Base-by-base conservation (phyloP, 2,113 vertebrate species). In the Sinosuthora webbiana region DNA sequence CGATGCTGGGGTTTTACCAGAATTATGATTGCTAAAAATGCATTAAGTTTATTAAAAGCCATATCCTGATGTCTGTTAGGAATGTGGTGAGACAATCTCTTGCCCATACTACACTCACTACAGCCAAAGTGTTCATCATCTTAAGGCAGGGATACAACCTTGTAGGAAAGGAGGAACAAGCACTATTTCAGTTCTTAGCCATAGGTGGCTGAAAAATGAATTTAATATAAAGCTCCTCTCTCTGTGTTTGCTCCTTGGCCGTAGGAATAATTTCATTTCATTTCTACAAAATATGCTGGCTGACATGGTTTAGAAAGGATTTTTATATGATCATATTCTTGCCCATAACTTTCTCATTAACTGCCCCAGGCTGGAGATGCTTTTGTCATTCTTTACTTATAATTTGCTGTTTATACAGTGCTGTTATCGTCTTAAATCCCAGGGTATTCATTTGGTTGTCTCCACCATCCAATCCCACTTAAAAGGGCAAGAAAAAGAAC, bases 321-420 rank as follows among this genome's bases (percentile, higher is more conserved):
- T 91, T 93, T 91, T 83, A 57, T 79, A 31, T 33, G 57, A 89
- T 86, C 67, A 52, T 41, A 68, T 70, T 90, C 75, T 93, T 83
- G 50, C 74, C 82, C 35, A 44, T 50, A 79, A 70, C 88, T 88
- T 94, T 65, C 71, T 90, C 71, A 85, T 82, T 94, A 95, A 59
- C 55, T 74, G 59, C 77, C 75, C 77, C 59, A 83, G 78, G 64
- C 67, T 4, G 25, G 21, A 44, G 47, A 87, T 90, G 84, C 39
- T 94, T 88, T 90, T 83, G 79, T 55, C 87, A 90, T 91, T 88
- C 75, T 93, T 93, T 78, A 83, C 64, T 80, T 95, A 69, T 83
- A 93, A 92, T 93, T 83, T 94, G 68, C 39, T 93, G 35, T 96
- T 95, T 85, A 86, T 59, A 50, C 55, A 83, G 52, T 44, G 35